Evolutionary conservation across 2,113 vertebrate genomes (phyloP).

Genomic region (cattle (Bos taurus)): DNA sequence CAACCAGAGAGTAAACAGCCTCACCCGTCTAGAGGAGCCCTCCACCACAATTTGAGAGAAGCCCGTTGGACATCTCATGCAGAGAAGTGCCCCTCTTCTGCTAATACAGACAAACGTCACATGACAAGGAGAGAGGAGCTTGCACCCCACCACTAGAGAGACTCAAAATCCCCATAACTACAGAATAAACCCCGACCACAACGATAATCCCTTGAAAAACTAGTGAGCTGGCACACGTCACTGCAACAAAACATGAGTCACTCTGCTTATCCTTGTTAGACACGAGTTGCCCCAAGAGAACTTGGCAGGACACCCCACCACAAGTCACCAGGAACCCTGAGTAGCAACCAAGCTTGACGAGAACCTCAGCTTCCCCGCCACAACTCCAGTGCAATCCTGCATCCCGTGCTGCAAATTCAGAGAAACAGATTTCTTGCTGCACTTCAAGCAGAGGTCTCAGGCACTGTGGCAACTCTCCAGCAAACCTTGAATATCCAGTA

Average conservation of each 20-base stretch:
- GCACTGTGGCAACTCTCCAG: accelerated
- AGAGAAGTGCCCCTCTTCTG: background rate
- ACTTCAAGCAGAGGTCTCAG: background rate
- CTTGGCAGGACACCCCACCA: accelerated
- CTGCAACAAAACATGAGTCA: background rate
- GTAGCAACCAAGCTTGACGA: accelerated
- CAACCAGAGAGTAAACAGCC: no score
- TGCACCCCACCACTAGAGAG: background rate
- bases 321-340: background rate
- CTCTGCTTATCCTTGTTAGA: background rate
- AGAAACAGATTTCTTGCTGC: background rate
- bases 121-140: background rate
- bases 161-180: background rate
- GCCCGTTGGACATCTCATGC: background rate
- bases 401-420: background rate
- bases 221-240: background rate
- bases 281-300: accelerated
- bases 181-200: background rate
- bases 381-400: background rate
- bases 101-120: background rate
- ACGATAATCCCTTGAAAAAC: background rate
- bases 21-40: accelerated
- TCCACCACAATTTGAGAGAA: background rate
- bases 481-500: background rate
- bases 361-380: background rate